These are phyloP conservation scores for Pseudomyrmex pallidus DNA, from an alignment of 1,140 invertebrate genomes.

Conservation along the genomic window DNA sequence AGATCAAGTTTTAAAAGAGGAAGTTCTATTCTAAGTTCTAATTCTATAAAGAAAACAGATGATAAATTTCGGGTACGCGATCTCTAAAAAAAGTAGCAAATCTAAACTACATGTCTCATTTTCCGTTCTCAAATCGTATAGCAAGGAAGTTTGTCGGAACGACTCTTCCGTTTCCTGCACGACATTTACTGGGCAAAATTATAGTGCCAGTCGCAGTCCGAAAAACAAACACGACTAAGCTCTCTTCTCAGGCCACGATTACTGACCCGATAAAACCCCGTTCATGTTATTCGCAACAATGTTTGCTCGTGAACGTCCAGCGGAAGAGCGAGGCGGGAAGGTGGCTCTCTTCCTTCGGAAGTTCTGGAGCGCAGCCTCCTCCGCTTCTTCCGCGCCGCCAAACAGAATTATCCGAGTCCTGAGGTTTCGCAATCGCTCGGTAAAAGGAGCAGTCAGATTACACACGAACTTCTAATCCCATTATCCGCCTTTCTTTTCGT, in stretches of 20 bases:
- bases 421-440: slow-evolving; percentile 33
- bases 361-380: background rate
- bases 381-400: background rate
- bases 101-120: background rate
- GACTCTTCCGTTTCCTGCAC: slow-evolving; percentile 30
- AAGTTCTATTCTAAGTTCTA: no score
- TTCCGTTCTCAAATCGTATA: slow-evolving; percentile 25
- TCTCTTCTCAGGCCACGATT: slow-evolving; percentile 12
- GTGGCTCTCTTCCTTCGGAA: slow-evolving; percentile 23
- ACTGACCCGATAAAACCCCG: slow-evolving; percentile 39
- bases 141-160: slow-evolving; percentile 18
- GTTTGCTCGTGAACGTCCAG: slow-evolving; percentile 25
- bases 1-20: no score
- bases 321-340: background rate
- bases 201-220: slow-evolving; percentile 3
- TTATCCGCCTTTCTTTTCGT: slow-evolving; percentile 35
- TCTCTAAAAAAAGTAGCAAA: slow-evolving; percentile 12
- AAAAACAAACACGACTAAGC: slow-evolving; percentile 43
- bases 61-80: background rate
- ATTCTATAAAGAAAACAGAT: no score
- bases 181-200: slow-evolving; percentile 32
- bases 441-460: slow-evolving; percentile 43
- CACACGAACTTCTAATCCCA: slow-evolving; percentile 37
- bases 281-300: slow-evolving; percentile 52
- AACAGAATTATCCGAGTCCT: slow-evolving; percentile 17